A percentile compares a stretch with the other conserved stretches of the same genome.
Evolutionary conservation across 2,113 vertebrate genomes (phyloP).

Genomic region (Cyprichromis sp.): DNA sequence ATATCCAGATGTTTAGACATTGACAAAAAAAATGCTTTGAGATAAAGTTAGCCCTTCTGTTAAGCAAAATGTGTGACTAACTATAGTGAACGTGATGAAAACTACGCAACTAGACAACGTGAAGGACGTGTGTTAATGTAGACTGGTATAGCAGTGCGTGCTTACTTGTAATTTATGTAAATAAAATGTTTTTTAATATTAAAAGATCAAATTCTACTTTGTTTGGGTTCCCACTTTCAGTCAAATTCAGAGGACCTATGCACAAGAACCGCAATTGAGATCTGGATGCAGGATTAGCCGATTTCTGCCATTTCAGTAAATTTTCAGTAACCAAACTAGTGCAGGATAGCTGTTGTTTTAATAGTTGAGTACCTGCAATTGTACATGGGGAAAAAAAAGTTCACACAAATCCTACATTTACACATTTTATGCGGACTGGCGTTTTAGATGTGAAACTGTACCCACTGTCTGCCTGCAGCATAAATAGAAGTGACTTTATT

Average conservation of each 20-base stretch:
- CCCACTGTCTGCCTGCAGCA: not conserved
- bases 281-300: not conserved
- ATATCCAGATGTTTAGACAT: slow-evolving; percentile 58
- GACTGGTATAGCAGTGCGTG: slow-evolving; percentile 63
- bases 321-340: not conserved
- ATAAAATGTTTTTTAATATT: slow-evolving; percentile 70
- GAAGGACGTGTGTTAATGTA: slow-evolving; percentile 52
- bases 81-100: slow-evolving; percentile 43
- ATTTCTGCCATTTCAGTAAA: not conserved
- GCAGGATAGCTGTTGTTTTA: not conserved
- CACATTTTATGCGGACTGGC: not conserved
- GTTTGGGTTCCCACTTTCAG: not conserved
- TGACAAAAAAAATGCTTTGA: slow-evolving; percentile 11
- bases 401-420: not conserved
- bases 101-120: slow-evolving; percentile 45
- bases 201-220: slow-evolving; percentile 31
- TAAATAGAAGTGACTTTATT: not conserved
- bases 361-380: not conserved
- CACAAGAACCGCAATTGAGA: not conserved
- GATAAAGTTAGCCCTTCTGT: slow-evolving; percentile 36
- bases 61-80: slow-evolving; percentile 47
- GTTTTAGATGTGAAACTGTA: not conserved
- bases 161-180: slow-evolving; percentile 78
- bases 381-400: not conserved
- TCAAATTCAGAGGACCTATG: not conserved